Base-by-base conservation (phyloP, 2,113 vertebrate species). In the Semnornis frantzii region DNA sequence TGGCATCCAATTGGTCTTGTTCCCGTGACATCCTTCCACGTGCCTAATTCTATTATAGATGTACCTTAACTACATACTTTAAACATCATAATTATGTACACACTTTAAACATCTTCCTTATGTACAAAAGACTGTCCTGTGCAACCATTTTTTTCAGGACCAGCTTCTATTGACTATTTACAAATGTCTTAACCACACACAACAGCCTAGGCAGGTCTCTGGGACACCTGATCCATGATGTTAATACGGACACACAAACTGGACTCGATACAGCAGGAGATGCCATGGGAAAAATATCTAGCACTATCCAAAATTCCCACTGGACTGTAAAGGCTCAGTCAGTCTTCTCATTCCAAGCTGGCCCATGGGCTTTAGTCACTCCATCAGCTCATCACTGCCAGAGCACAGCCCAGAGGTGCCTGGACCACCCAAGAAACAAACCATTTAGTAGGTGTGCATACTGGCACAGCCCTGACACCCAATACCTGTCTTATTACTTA, bases 391-490 rank as follows among this genome's bases (percentile, higher is more conserved):
- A 33, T 33, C 0, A 1, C 33, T 23, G 14, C 66, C 48, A 78
- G 11, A 72, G 34, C 16, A 15, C 1, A 6, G 37, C 54, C 59
- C 42, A 20, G 39, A n/a, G 8, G 18, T 44, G 14, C 64, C 44
- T 48, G n/a, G 58, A 42, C 52, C 58, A 76, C n/a, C 37, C 44
- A 34, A 31, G 15, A 24, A 78, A 66, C 1, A 1, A 64, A 59
- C 9, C 16, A 19, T 9, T 17, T n/a, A 28, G 13, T 4, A 12
- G 1, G 0, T 37, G 55, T 10, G 30, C 6, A 7, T 4, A 37
- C 7, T 3, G 0, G 28, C 62, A 31, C 24, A 39, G 13, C 6
- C 25, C 58, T 24, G 14, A 64, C 46, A 46, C 24, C 44, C n/a
- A 60, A 31, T 15, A 14, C 52, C 60, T 55, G 4, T 48, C 78